Evolutionary conservation across 1,140 invertebrate species (phyloP).

Genomic region (Temnothorax curvispinosus): DNA sequence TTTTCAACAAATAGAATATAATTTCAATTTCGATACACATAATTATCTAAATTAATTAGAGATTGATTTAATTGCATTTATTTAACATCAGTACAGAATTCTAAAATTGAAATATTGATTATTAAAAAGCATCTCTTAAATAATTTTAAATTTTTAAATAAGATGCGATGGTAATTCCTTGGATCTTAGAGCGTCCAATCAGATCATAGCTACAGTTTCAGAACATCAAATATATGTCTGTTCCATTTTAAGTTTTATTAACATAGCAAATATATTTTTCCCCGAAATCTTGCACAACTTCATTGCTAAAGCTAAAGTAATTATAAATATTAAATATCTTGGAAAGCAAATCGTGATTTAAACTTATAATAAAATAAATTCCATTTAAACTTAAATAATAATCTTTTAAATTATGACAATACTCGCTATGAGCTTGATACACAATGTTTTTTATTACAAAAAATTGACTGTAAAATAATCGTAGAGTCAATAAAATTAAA

Average conservation of each 20-base stretch:
- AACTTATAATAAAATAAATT: conserved; percentile 6
- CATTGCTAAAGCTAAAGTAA: not conserved
- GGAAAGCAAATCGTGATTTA: not conserved
- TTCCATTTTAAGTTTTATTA: not conserved
- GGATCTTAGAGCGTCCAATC: not conserved
- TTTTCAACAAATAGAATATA: not conserved
- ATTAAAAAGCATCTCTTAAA: not conserved
- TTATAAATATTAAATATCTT: not conserved
- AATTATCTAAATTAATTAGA: not conserved
- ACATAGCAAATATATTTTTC: not conserved
- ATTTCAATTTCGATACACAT: not conserved
- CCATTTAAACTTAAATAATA: not conserved
- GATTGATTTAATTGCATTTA: not conserved
- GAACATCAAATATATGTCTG: not conserved
- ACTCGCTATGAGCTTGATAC: no score
- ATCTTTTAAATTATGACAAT: no score
- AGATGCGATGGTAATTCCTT: not conserved
- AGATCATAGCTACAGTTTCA: not conserved
- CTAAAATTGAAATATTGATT: not conserved
- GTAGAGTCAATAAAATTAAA: not conserved
- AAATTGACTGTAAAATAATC: not conserved
- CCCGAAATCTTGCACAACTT: not conserved
- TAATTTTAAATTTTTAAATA: not conserved
- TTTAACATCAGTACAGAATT: not conserved
- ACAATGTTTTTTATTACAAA: no score